Percentiles rank a stretch among this genome's conserved stretches.
Evolutionary conservation across 2,797 vertebrate genomes (phyloP).

Genomic region (Australoheros facetus): DNA sequence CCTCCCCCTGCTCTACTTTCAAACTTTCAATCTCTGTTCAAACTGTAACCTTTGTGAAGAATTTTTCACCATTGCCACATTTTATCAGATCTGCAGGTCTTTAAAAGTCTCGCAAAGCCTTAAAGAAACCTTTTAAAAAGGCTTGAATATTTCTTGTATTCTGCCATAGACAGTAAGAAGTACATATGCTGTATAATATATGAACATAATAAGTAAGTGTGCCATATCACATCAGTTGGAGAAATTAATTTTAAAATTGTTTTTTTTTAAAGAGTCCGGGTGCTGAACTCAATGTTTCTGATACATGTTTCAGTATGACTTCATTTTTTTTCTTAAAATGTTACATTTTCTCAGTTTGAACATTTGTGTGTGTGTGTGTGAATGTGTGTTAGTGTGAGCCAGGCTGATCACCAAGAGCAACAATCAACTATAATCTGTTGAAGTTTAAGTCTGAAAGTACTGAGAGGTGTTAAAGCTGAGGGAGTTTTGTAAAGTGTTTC

Average conservation of each 20-base stretch:
- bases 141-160: no score
- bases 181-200: neutral
- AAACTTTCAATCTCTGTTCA: neutral
- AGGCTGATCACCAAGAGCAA: no score
- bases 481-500: no score
- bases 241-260: neutral
- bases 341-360: neutral
- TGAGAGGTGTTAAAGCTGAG: no score
- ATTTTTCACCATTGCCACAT: neutral
- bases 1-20: neutral
- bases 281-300: neutral
- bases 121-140: rapidly evolving
- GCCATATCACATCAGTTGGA: rapidly evolving
- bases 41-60: neutral
- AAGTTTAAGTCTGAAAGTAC: no score
- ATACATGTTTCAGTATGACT: no score
- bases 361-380: neutral
- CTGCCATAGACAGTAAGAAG: neutral
- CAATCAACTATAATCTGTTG: no score
- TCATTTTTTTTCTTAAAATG: no score
- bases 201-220: neutral
- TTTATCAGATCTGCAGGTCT: neutral
- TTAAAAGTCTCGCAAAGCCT: neutral
- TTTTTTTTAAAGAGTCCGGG: neutral
- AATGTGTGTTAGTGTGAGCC: no score